Evolutionary conservation across 2,113 vertebrate species (phyloP).

Genomic region (Syrrhaptes paradoxus): DNA sequence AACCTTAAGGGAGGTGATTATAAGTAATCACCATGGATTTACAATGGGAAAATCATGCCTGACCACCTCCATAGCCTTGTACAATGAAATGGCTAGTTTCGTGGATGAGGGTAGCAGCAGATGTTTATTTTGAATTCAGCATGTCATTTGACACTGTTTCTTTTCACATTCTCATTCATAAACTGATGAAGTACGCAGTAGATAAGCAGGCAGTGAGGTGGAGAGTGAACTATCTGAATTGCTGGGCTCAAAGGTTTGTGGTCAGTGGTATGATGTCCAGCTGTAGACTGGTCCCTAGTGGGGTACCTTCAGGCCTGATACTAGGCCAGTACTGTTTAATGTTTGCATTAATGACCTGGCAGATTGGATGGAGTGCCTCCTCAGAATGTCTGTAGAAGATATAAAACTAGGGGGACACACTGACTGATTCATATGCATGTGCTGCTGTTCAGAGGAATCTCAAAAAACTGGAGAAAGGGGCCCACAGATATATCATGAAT

Average conservation of each 20-base stretch:
- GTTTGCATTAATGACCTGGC: accelerated
- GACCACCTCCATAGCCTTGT: background rate
- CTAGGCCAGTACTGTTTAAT: background rate
- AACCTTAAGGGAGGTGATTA: background rate
- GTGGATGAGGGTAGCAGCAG: background rate
- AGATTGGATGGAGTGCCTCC: background rate
- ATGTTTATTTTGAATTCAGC: background rate
- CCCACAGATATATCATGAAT: background rate
- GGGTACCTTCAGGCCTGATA: background rate
- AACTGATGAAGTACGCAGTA: background rate
- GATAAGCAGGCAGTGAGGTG: background rate
- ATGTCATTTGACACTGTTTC: background rate
- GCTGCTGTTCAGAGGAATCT: background rate
- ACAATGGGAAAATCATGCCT: background rate
- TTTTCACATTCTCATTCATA: background rate
- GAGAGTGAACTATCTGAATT: background rate
- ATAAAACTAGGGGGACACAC: background rate
- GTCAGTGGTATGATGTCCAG: accelerated
- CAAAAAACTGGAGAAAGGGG: background rate
- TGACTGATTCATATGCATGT: background rate
- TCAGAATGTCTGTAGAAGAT: background rate
- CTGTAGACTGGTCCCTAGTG: background rate
- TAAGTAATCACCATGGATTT: background rate
- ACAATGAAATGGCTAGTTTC: background rate
- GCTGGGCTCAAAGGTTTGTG: no score